Evolutionary conservation across 2,888 invertebrate genomes (phyloP).

Genomic region (Blera fallax): DNA sequence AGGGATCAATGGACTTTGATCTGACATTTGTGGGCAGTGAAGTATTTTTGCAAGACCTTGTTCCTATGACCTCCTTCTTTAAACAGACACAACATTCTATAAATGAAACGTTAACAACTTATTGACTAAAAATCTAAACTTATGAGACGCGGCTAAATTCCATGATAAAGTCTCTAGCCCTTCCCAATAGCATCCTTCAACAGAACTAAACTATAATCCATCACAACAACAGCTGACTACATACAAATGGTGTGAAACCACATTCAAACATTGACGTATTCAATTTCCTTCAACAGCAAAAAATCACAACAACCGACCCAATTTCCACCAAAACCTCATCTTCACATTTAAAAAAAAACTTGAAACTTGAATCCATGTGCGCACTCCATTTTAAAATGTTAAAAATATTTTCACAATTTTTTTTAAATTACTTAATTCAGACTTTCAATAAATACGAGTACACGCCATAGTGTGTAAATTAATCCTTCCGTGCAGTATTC

Average conservation of each 20-base stretch:
- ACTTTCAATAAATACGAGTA: slow-evolving; percentile 13
- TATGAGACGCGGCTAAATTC: neutral
- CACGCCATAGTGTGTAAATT: slow-evolving; percentile 35
- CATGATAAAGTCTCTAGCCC: neutral
- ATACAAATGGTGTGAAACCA: slow-evolving; percentile 18
- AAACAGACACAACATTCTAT: neutral
- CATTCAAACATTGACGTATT: slow-evolving; percentile 29
- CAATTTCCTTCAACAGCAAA: slow-evolving; percentile 7
- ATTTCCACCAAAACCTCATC: slow-evolving; percentile 20
- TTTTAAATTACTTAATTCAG: slow-evolving; percentile 4
- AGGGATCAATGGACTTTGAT: no score
- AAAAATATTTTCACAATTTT: slow-evolving; percentile 11
- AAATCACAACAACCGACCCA: slow-evolving; percentile 21
- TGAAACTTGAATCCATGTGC: slow-evolving; percentile 27
- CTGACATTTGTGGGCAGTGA: neutral
- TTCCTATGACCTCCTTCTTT: neutral
- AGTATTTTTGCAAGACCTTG: neutral
- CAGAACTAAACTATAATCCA: neutral
- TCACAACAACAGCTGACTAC: slow-evolving; percentile 5
- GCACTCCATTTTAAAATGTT: slow-evolving; percentile 3
- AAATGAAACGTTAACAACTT: neutral
- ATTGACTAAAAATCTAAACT: no score
- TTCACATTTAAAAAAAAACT: neutral
- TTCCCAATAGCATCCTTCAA: neutral
- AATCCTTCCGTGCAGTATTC: slow-evolving; percentile 54